These are phyloP conservation scores for Cardiocondyla obscurior DNA, from an alignment of 1,140 invertebrate species.

Conservation along the genomic window DNA sequence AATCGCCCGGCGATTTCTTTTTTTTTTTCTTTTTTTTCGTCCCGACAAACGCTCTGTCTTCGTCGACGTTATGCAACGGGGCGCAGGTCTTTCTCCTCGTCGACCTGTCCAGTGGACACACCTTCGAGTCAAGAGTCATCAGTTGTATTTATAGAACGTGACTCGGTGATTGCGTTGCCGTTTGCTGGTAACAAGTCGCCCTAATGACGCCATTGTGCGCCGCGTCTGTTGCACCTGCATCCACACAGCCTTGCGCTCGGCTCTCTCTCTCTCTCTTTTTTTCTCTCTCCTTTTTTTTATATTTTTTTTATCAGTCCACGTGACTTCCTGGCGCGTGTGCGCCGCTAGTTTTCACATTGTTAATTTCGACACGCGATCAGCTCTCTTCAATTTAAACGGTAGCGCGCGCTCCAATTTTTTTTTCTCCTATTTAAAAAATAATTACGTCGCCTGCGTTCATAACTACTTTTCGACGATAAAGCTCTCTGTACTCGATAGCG, in stretches of 20 bases:
- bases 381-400: not conserved
- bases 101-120: slow-evolving; percentile 60
- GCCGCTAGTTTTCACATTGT: not conserved
- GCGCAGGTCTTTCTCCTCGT: slow-evolving; percentile 31
- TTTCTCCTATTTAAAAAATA: not conserved
- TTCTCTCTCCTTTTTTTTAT: no score
- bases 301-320: slow-evolving; percentile 23
- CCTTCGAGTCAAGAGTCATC: slow-evolving; percentile 69
- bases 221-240: slow-evolving; percentile 67
- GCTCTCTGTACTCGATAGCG: not conserved
- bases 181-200: slow-evolving; percentile 66
- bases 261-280: slow-evolving; percentile 11
- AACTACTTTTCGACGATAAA: not conserved
- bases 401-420: not conserved
- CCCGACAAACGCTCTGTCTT: not conserved
- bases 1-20: no score
- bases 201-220: slow-evolving; percentile 73
- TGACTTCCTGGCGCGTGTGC: slow-evolving; percentile 15
- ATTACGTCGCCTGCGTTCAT: not conserved
- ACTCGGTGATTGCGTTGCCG: slow-evolving; percentile 70
- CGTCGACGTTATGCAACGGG: not conserved
- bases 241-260: not conserved
- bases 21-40: not conserved
- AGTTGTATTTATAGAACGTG: slow-evolving; percentile 75
- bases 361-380: slow-evolving; percentile 2